A percentile compares a stretch with the other conserved stretches of the same genome.
Conservation (phyloP, 2,797 vertebrate species). For the Protosalanx chinensis region DNA sequence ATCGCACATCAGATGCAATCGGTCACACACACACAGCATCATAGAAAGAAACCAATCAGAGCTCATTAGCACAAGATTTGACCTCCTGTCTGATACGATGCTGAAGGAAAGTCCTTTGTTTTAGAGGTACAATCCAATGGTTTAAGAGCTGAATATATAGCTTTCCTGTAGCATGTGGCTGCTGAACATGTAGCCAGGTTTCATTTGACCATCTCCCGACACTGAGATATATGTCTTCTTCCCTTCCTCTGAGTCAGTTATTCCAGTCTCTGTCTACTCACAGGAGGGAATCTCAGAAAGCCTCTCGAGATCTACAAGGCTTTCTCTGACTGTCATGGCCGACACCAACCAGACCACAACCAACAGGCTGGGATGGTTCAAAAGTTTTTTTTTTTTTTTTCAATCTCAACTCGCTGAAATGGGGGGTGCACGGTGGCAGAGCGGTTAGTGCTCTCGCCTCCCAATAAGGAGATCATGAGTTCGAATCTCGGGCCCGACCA, state of each 20-base stretch:
- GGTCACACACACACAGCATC: conserved; percentile 16
- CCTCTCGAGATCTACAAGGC: neutral
- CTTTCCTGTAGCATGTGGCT: too few species aligned
- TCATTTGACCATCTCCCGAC: neutral
- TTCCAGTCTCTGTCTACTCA: neutral
- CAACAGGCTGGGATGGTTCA: neutral
- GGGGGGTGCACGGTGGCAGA: too few species aligned
- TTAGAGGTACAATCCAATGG: neutral
- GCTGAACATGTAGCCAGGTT: neutral
- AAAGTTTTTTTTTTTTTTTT: conserved; percentile 33
- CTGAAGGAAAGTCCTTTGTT: neutral
- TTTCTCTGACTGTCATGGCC: conserved; percentile 26
- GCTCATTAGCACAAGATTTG: neutral
- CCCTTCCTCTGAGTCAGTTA: neutral
- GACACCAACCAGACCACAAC: conserved; percentile 24
- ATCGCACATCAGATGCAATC: conserved; percentile 41
- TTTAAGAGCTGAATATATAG: neutral
- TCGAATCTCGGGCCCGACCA: too few species aligned
- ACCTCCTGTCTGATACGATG: neutral
- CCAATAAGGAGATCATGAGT: too few species aligned
- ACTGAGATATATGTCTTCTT: neutral
- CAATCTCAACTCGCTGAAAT: conserved; percentile 50
- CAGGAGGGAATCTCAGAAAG: neutral
- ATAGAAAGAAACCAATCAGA: conserved; percentile 17
- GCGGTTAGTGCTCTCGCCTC: too few species aligned